Base-by-base conservation (phyloP, 2,113 vertebrate genomes). In the Ictalurus furcatus region DNA sequence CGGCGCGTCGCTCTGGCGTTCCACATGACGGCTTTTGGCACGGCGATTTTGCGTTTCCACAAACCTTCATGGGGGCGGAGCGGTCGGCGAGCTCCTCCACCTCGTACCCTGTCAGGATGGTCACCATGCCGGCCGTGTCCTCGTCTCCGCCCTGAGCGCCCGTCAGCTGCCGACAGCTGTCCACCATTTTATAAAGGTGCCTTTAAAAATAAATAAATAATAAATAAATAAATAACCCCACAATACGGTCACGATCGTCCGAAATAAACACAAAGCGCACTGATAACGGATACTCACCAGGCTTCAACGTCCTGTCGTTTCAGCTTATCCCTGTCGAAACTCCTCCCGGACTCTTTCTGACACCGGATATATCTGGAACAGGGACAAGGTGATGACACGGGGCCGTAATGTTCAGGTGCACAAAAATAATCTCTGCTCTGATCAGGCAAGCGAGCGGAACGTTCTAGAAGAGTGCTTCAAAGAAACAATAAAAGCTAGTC, bases 161-260 rank as follows among this genome's bases (percentile, higher is more conserved):
- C 0, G 97, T 99, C 88, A 99, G 92, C 87, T 99, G 98, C 44
- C 97, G 97, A 92, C 98, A 99, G 89, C 98, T 99, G 94, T 99
- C 98, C 95, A 99, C 95, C 88, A 99, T 98, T 93, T 99, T 99
- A 90, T 98, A 98, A 84, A 99, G 96, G 16, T 98, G 97, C 98
- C 98, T 99, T 63, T 30, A 21, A 5, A 6, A 34, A 34, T 34
- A 34, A 34, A 34, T 34, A 34, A 34, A 34, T 34, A 34, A 2
- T 79, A 1, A 37, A 89, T 48, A 69, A 30, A 83, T 23, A 25
- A 86, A 73, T 6, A 9, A 0, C 34, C 44, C 37, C 48, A 19
- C 1, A 17, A 40, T 5, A 25, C 4, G 1, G 8, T 54, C 11
- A 48, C 37, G 16, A 63, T 7, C 48, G 37, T 44, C 9, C 44